Conservation (phyloP, 2,888 invertebrate genomes). For the Aromia moschata region DNA sequence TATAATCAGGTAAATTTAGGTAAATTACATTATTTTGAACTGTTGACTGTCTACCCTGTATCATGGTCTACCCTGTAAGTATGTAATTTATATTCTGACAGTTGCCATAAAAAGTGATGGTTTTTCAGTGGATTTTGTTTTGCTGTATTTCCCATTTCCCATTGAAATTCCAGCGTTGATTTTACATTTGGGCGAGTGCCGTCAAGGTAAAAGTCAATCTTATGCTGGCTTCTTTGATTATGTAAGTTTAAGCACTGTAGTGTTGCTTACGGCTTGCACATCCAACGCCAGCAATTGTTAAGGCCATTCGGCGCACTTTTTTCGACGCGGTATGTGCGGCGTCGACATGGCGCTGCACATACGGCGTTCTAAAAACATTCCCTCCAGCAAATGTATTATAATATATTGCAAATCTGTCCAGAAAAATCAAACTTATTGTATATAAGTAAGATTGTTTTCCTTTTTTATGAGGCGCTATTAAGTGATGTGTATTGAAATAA, state of each 20-base stretch:
- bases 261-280: conserved; percentile 61
- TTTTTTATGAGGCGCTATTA: conserved; percentile 59
- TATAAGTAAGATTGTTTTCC: conserved; percentile 61
- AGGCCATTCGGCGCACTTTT: conserved; percentile 54
- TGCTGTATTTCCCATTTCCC: no score
- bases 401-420: conserved; percentile 64
- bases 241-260: conserved; percentile 56
- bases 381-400: conserved; percentile 63
- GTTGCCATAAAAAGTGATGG: no score
- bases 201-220: conserved; percentile 48
- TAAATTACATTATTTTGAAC: no score
- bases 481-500: conserved; percentile 57
- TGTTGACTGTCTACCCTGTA: no score
- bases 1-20: no score
- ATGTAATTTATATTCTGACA: no score
- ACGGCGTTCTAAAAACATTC: conserved; percentile 58
- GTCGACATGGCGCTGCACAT: conserved; percentile 35
- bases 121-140: no score
- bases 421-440: conserved; percentile 63
- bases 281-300: conserved; percentile 56
- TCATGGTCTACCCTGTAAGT: no score
- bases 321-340: conserved; percentile 46
- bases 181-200: conserved; percentile 16
- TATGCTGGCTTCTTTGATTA: conserved; percentile 49
- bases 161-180: no score